Conservation (phyloP, 2,888 invertebrate genomes). For the Andrena haemorrhoa region DNA sequence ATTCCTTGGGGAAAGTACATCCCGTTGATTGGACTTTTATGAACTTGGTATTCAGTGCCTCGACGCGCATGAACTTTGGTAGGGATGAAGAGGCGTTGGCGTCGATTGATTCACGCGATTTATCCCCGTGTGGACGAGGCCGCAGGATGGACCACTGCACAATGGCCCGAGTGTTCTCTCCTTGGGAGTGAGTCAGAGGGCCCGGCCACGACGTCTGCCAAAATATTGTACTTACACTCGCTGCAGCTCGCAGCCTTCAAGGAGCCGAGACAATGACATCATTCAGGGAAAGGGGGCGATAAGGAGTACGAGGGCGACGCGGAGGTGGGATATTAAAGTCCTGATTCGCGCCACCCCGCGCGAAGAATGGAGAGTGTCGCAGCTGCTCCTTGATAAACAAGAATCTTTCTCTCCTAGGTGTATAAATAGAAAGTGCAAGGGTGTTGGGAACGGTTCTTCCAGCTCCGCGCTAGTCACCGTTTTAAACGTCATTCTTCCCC, state of each 20-base stretch:
- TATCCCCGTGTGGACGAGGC: constrained; percentile 66
- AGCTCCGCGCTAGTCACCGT: neutral
- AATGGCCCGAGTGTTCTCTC: constrained; percentile 70
- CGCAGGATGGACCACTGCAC: constrained; percentile 67
- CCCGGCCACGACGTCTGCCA: constrained; percentile 65
- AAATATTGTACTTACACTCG: constrained; percentile 70
- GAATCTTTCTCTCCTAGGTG: neutral
- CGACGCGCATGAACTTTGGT: constrained; percentile 3
- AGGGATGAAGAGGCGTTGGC: constrained; percentile 49
- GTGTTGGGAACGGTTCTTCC: neutral
- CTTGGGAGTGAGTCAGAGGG: constrained; percentile 66
- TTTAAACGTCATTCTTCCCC: neutral
- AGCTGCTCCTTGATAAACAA: constrained; percentile 40
- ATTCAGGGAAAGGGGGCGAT: constrained; percentile 57
- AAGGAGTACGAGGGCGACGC: constrained; percentile 32
- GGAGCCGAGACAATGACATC: constrained; percentile 70
- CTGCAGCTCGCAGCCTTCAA: constrained; percentile 27
- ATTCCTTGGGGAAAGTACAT: neutral
- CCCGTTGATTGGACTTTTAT: neutral
- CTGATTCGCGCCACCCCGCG: constrained; percentile 31
- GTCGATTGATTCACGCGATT: constrained; percentile 61
- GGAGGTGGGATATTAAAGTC: constrained; percentile 43
- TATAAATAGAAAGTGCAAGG: constrained; percentile 1
- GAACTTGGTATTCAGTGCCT: neutral
- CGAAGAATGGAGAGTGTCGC: constrained; percentile 26